A percentile compares a stretch with the other conserved stretches of the same genome.
These are phyloP conservation scores for Lithodes maja DNA, from an alignment of 2,888 invertebrate genomes.

Conservation along the genomic window DNA sequence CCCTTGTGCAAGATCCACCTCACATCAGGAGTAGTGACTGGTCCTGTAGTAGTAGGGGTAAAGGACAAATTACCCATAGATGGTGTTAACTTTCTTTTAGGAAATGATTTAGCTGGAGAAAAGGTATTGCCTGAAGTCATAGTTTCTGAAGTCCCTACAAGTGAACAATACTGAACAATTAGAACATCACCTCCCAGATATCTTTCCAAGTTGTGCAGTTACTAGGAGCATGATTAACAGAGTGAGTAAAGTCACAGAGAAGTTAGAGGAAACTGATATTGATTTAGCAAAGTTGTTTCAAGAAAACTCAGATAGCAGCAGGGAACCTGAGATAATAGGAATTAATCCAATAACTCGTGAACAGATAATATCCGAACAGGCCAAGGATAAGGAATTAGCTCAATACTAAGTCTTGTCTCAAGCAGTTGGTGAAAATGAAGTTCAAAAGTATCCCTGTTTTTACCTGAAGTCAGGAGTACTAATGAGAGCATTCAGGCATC, in stretches of 20 bases:
- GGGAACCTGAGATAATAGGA: not conserved
- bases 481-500: conserved; percentile 2
- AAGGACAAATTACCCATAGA: not conserved
- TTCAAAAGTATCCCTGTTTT: not conserved
- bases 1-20: not conserved
- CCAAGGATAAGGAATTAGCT: not conserved
- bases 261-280: no score
- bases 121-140: no score
- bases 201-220: not conserved
- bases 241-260: not conserved
- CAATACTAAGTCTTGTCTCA: not conserved
- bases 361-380: not conserved
- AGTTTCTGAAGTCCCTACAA: not conserved
- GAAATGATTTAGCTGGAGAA: conserved; percentile 5
- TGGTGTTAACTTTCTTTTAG: not conserved
- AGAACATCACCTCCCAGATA: not conserved
- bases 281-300: no score
- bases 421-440: not conserved
- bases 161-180: not conserved
- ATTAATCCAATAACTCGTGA: not conserved
- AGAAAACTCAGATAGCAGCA: no score
- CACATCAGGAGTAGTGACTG: not conserved
- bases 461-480: conserved; percentile 23
- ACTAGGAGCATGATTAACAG: not conserved
- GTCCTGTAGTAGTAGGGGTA: not conserved